Evolutionary conservation across 2,888 invertebrate genomes (phyloP).

Genomic region (Tuta absoluta): DNA sequence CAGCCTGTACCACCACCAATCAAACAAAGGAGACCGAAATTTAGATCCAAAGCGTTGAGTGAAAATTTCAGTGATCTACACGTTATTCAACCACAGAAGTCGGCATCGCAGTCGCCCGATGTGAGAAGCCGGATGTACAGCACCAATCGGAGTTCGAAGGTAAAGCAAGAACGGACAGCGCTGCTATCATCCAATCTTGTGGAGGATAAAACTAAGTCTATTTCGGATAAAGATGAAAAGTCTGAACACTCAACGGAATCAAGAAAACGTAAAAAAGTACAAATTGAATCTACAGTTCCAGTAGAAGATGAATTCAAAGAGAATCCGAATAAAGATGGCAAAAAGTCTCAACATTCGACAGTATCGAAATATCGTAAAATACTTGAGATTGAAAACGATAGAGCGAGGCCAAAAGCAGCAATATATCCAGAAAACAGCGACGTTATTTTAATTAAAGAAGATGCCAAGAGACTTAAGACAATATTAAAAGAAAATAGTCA

Average conservation of each 20-base stretch:
- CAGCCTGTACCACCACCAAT: neutral
- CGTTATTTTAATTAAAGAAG: neutral
- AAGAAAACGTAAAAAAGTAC: neutral
- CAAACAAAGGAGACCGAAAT: conserved; percentile 27
- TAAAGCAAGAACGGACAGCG: neutral
- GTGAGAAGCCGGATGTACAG: neutral
- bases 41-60: conserved; percentile 36
- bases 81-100: conserved; percentile 19
- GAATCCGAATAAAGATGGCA: neutral
- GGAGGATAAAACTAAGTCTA: neutral
- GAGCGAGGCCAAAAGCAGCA: neutral
- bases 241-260: neutral
- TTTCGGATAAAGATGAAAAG: neutral
- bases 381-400: neutral
- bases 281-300: neutral
- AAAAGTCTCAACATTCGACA: neutral
- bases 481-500: neutral
- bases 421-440: neutral
- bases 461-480: neutral
- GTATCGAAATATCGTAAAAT: too few species aligned
- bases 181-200: neutral
- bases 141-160: neutral
- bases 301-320: neutral
- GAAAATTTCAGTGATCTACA: conserved; percentile 17
- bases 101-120: neutral